Evolutionary conservation across 2,888 invertebrate genomes (phyloP), one percentile per base, ranked within the genome.

Genomic region (Cerceris ruficornis): DNA sequence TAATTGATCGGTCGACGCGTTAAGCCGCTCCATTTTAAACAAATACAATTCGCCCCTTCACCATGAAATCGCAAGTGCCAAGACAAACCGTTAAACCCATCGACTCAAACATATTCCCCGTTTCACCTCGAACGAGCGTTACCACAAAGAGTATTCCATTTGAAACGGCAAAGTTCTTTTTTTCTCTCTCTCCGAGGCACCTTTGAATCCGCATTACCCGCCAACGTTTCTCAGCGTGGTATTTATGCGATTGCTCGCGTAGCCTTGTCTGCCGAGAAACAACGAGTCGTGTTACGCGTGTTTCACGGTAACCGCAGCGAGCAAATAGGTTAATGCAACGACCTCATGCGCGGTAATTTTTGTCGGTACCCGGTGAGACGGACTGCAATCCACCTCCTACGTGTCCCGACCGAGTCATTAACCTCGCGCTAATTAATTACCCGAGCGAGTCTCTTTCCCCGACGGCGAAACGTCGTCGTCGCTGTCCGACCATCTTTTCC

Each of bases 301-400:
- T 74, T 82, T 74, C 72, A 72, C 69, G 64, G 64, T 60, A 74
- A 57, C 70, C 82, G 70, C 70, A 28, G 65, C 69, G 81, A 68
- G 78, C 83, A 80, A 84, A 84, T 82, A 72, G 81, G 84, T 81
- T 84, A 83, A 83, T 80, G 83, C 84, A 82, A 77, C 84, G 80
- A 77, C 74, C 79, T 70, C 77, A 41, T 69, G 72, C 78, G 65
- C 73, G 77, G 60, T 43, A 75, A 84, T 83, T 84, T 84, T 84
- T 83, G 71, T 72, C 54, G 41, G 65, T 49, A 14, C 64, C 52
- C 15, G 66, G 43, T 41, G 57, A 70, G 69, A 60, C 58, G 69
- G 64, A 67, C 71, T 67, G 65, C 76, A 49, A 75, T 73, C 75
- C 55, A 66, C 72, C 77, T 75, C 77, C 77, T 75, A 73, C 82